phyloP scores from a whole-genome alignment of 2,797 vertebrate genomes.

The Ctenochaetus hawaiiensis region DNA sequence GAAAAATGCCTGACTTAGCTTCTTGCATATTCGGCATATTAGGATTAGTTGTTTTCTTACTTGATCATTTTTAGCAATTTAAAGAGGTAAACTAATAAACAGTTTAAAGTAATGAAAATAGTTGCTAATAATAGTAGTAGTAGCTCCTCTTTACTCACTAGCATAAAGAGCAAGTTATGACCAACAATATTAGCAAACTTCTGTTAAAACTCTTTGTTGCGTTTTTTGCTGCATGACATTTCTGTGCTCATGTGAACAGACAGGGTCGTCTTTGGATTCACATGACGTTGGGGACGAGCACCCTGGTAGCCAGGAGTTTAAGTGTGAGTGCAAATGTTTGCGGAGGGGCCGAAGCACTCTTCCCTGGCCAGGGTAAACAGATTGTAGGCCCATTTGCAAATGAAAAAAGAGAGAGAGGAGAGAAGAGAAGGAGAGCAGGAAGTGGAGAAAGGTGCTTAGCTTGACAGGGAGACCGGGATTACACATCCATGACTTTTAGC shows the following conservation, averaged over 20 bases:
- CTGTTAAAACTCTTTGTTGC: slow-evolving; percentile 2
- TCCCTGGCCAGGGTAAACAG: slow-evolving; percentile 86
- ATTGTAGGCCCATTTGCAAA: slow-evolving; percentile 89
- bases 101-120: too few relatives aligned
- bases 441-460: slow-evolving; percentile 84
- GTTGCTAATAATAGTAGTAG: too few relatives aligned
- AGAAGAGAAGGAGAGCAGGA: slow-evolving; percentile 81
- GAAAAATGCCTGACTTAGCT: neutral
- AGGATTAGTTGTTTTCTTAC: neutral
- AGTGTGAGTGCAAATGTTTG: slow-evolving; percentile 88
- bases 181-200: too few relatives aligned
- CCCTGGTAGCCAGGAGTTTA: slow-evolving; percentile 74
- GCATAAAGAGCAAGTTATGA: too few relatives aligned
- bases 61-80: neutral
- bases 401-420: slow-evolving; percentile 73
- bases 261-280: slow-evolving; percentile 72
- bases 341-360: slow-evolving; percentile 80
- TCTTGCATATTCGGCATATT: neutral
- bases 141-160: too few relatives aligned
- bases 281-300: slow-evolving; percentile 70
- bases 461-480: slow-evolving; percentile 82
- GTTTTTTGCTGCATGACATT: slow-evolving; percentile 55
- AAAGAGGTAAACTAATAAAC: neutral
- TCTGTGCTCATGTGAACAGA: slow-evolving; percentile 72
- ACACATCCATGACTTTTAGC: slow-evolving; percentile 81